phyloP scores from a whole-genome alignment of 1,140 invertebrate species.

The Orchesella cincta region DNA sequence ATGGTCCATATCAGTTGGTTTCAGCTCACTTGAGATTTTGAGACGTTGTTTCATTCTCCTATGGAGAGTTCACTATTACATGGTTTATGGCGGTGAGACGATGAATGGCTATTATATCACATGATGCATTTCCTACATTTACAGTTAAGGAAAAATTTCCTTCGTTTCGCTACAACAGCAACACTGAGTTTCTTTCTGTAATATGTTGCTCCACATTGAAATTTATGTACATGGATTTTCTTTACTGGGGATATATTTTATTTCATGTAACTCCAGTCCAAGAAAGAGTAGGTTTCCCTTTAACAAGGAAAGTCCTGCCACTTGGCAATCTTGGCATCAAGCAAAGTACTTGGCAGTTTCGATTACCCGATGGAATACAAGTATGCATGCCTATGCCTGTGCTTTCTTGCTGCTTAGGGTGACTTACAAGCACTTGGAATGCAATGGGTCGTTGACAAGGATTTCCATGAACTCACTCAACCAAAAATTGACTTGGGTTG shows the following conservation, averaged over 20 bases:
- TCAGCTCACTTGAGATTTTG: conserved; percentile 26
- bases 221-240: conserved; percentile 16
- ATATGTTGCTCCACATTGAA: neutral
- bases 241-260: neutral
- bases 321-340: too few species aligned
- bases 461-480: neutral
- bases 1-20: conserved; percentile 31
- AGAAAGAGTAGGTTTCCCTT: too few species aligned
- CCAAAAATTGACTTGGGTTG: neutral
- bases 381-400: too few species aligned
- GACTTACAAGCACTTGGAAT: neutral
- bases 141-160: neutral
- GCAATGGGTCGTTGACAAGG: conserved; percentile 17
- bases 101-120: neutral
- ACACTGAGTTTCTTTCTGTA: neutral
- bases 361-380: too few species aligned
- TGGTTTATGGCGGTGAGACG: neutral
- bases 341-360: too few species aligned
- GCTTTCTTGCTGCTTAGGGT: too few species aligned
- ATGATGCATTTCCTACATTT: neutral
- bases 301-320: too few species aligned
- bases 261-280: too few species aligned
- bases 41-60: neutral
- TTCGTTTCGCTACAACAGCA: neutral
- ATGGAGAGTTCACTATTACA: neutral